These are phyloP conservation scores for Pagrus major DNA, from an alignment of 2,113 vertebrate genomes.

Conservation along the genomic window DNA sequence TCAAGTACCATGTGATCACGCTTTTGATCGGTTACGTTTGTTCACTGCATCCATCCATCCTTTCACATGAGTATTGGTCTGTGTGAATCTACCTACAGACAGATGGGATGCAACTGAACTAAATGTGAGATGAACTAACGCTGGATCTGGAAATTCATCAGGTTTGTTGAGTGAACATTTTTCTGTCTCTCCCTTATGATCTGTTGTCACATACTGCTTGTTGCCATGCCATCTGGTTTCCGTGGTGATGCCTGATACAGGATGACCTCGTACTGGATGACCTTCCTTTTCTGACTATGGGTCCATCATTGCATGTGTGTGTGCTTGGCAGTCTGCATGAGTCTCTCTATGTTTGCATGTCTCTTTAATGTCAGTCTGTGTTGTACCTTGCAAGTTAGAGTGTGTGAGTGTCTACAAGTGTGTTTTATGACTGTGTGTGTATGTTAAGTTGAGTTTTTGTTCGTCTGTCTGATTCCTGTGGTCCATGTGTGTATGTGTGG, in stretches of 20 bases:
- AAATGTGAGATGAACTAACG: background rate
- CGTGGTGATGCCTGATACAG: conserved; percentile 47
- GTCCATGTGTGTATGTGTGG: background rate
- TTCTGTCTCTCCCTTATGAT: conserved; percentile 6
- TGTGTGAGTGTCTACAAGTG: background rate
- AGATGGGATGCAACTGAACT: background rate
- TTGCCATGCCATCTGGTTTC: conserved; percentile 72
- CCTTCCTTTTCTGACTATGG: conserved; percentile 37
- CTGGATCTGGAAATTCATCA: conserved; percentile 27
- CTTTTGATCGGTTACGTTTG: conserved; percentile 49
- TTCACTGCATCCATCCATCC: conserved; percentile 22
- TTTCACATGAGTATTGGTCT: background rate
- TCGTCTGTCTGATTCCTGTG: background rate
- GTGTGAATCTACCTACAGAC: background rate
- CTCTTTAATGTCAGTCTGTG: background rate
- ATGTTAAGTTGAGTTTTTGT: background rate
- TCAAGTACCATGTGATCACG: conserved; percentile 66
- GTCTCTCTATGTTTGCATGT: background rate
- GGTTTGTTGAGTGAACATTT: conserved; percentile 48
- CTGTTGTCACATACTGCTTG: conserved; percentile 36
- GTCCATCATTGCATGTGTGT: conserved; percentile 1
- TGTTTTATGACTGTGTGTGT: background rate
- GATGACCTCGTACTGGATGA: conserved; percentile 29
- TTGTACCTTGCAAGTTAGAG: background rate
- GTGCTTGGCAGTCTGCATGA: background rate